phyloP scores from a whole-genome alignment of 2,797 vertebrate species.

The Sylvia borin region DNA sequence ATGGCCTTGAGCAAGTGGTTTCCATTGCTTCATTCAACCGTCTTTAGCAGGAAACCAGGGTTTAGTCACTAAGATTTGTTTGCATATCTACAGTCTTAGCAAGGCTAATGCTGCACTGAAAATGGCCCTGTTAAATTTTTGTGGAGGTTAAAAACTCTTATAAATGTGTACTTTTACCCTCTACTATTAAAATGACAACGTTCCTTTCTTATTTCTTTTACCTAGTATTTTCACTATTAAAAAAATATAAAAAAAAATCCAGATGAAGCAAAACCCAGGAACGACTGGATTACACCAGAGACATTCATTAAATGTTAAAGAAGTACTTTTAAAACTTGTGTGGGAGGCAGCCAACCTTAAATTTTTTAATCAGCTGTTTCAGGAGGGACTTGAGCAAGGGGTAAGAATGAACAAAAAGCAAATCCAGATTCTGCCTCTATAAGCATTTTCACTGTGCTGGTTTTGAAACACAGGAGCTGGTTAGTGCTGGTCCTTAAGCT shows the following conservation, averaged over 20 bases:
- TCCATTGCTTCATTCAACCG: background rate
- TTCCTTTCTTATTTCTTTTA: background rate
- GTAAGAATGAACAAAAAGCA: background rate
- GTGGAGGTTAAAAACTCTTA: background rate
- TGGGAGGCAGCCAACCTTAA: background rate
- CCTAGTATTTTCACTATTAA: background rate
- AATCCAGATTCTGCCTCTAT: background rate
- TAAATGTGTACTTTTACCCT: background rate
- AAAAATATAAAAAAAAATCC: background rate
- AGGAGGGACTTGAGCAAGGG: background rate
- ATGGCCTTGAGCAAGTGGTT: background rate
- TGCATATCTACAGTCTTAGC: background rate
- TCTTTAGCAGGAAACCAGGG: background rate
- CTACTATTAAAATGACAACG: background rate
- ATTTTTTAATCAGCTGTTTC: background rate
- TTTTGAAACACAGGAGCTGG: background rate
- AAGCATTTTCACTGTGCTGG: background rate
- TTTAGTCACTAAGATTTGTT: background rate
- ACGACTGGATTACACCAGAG: background rate
- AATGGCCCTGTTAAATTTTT: background rate
- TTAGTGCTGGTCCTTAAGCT: background rate
- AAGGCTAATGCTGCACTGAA: background rate
- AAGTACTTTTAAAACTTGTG: background rate
- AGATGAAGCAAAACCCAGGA: background rate
- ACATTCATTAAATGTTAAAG: background rate